Base-by-base conservation (phyloP, 1,140 invertebrate species). In the Zaprionus tsacasi region DNA sequence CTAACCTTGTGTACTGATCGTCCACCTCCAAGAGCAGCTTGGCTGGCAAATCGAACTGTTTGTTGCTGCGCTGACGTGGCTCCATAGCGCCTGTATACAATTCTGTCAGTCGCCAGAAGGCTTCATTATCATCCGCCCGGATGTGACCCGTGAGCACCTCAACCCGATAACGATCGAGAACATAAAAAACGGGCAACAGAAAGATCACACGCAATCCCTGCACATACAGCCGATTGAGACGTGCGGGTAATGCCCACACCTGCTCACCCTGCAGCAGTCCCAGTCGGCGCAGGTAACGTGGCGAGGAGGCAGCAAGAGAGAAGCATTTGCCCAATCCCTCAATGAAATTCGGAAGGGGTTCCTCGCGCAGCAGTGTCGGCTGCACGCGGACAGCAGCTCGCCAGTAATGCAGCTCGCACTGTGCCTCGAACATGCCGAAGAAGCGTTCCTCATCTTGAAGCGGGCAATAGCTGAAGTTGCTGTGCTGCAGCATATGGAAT, bases 11-110 rank as follows among this genome's bases (percentile, higher is more conserved):
- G 91, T 98, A 98, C 57, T 97, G 96, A 12, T 96, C 95, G 92
- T 96, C 95, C 21, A 96, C 95, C 17, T 96, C 94, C 50, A 98
- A 95, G 30, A 98, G 96, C 69, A 97, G 97, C 81, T 98, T 98
- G 0, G 96, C 94, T 3, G 95, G 97, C 15, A 96, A 95, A 93
- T 98, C 97, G 82, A 98, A 98, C 89, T 98, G 96, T 0, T 95
- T 94, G 86, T 97, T 96, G 1, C 93, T 94, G 73, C 97, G 93
- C 52, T 94, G 93, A 0, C 95, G 93, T 7, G 97, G 95, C 74
- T 91, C 79, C 11, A 59, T 35, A 0, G 91, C 81, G 6, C 91
- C 91, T 4, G 89, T 91, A 43, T 75, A 92, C 1, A 74, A 40
- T 36, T 91, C 81, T 0, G 89, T 92, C 3, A 87, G 57, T 27